Percentiles rank a stretch among this genome's conserved stretches.
These are phyloP conservation scores for Herpailurus yagouaroundi DNA, from an alignment of 2,113 vertebrate species.

Conservation along the genomic window DNA sequence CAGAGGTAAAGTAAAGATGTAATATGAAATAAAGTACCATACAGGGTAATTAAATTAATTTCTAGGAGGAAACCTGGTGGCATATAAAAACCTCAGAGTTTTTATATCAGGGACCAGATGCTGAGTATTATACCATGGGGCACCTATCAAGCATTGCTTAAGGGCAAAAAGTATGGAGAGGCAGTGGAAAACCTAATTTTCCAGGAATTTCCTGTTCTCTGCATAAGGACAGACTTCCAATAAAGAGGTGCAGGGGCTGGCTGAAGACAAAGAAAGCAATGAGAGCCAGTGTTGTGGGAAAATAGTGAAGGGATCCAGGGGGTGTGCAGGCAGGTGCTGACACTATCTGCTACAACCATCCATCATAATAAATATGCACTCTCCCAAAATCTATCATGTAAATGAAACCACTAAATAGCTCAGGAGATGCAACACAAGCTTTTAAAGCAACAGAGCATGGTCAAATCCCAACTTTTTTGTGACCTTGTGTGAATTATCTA, in stretches of 20 bases:
- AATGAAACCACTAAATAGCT: not conserved
- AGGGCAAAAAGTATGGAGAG: not conserved
- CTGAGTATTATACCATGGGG: accelerated
- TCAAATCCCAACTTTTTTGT: not conserved
- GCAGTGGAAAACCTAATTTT: not conserved
- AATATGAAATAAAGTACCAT: not conserved
- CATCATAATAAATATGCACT: not conserved
- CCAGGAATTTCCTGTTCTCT: not conserved
- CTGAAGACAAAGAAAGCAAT: not conserved
- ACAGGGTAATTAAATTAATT: not conserved
- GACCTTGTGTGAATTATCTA: not conserved
- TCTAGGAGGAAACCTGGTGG: not conserved
- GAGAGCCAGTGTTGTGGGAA: not conserved
- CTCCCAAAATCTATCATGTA: not conserved
- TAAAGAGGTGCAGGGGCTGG: not conserved
- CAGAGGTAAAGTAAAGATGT: not conserved
- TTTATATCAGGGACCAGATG: not conserved
- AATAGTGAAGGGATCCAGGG: not conserved
- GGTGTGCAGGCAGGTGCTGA: not conserved
- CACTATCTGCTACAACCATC: not conserved
- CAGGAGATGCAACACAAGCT: not conserved
- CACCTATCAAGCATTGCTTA: not conserved
- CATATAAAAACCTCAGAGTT: not conserved
- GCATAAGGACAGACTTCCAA: not conserved
- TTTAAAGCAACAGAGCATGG: not conserved